A percentile compares a stretch with the other conserved stretches of the same genome.
Conservation (phyloP, 1,140 invertebrate species). For the Halictus rubicundus region DNA sequence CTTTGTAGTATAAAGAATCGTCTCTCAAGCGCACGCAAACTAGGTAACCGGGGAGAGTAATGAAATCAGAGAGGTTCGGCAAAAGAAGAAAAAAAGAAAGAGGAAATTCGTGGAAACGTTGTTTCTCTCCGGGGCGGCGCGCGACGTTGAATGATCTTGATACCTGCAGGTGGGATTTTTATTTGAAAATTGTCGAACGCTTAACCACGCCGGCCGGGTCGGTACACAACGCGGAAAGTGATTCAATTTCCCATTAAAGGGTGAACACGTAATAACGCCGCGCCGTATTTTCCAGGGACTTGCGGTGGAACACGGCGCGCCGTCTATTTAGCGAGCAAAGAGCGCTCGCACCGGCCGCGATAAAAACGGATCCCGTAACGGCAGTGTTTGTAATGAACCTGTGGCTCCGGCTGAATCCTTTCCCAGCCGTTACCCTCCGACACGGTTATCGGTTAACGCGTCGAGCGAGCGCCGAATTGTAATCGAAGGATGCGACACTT, state of each 20-base stretch:
- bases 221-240: conserved; percentile 11
- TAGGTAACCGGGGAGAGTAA: too few species aligned
- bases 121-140: too few species aligned
- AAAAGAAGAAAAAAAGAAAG: too few species aligned
- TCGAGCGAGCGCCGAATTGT: not conserved
- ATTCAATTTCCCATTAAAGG: conserved; percentile 29
- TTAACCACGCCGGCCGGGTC: too few species aligned
- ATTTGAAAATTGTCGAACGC: too few species aligned
- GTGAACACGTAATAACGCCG: conserved; percentile 10
- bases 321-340: conserved; percentile 3
- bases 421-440: not conserved
- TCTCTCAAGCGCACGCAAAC: too few species aligned
- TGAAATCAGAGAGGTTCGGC: too few species aligned
- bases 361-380: conserved; percentile 13
- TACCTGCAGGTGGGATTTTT: too few species aligned
- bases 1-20: too few species aligned
- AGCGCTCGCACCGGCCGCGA: not conserved
- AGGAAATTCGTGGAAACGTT: too few species aligned
- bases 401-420: not conserved
- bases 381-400: conserved; percentile 19
- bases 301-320: not conserved
- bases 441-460: conserved; percentile 3
- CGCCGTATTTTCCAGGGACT: conserved; percentile 16
- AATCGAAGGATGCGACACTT: too few species aligned
- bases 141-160: too few species aligned